These are phyloP conservation scores for Eupeodes luniger DNA, from an alignment of 2,888 invertebrate species.

Conservation along the genomic window DNA sequence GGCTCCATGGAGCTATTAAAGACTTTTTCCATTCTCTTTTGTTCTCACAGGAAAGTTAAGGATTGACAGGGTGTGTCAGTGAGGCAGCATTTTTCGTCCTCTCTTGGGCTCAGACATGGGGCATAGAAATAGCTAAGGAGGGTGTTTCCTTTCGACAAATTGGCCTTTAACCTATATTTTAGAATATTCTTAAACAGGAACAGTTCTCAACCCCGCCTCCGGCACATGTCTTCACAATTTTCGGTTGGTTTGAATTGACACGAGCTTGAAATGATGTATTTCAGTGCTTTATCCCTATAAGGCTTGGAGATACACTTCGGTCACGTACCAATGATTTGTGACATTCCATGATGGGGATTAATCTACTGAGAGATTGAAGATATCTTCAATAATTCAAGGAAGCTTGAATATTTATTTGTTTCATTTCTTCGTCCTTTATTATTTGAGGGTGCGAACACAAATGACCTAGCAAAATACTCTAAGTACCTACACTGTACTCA, in stretches of 20 bases:
- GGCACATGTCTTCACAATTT: neutral
- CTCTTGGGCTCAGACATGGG: neutral
- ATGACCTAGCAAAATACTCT: slow-evolving; percentile 8
- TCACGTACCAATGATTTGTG: slow-evolving; percentile 57
- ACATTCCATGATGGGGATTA: slow-evolving; percentile 44
- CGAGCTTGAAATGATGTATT: slow-evolving; percentile 21
- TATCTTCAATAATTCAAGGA: slow-evolving; percentile 8
- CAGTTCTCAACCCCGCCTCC: neutral
- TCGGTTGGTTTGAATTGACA: slow-evolving; percentile 17
- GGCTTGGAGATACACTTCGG: slow-evolving; percentile 37
- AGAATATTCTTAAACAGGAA: slow-evolving; percentile 31
- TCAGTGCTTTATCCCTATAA: slow-evolving; percentile 15
- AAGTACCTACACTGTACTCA: neutral
- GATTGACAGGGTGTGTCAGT: neutral
- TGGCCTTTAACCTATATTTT: neutral
- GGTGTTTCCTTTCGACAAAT: neutral
- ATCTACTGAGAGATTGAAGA: slow-evolving; percentile 26
- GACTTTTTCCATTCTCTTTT: neutral
- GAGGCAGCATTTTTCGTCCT: neutral
- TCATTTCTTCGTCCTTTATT: neutral
- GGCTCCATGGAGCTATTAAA: slow-evolving; percentile 30
- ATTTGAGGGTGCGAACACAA: slow-evolving; percentile 1
- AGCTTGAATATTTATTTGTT: slow-evolving; percentile 4
- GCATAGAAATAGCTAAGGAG: neutral
- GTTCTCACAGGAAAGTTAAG: neutral